A percentile compares a stretch with the other conserved stretches of the same genome.
Conservation (phyloP, 2,797 vertebrate species). For the Coracias cyanogaster region DNA sequence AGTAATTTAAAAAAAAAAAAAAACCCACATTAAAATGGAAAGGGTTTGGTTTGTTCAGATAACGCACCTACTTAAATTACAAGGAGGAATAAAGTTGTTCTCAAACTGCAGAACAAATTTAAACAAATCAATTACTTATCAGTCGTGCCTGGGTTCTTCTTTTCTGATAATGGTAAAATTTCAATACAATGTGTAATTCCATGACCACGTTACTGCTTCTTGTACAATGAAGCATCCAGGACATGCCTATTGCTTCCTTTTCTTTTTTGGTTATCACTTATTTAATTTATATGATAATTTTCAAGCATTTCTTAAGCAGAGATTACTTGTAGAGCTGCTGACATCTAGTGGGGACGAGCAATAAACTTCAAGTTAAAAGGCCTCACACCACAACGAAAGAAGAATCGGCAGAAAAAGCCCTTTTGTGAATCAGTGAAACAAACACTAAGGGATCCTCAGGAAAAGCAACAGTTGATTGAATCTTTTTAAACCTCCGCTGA, state of each 20-base stretch:
- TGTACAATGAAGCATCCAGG: neutral
- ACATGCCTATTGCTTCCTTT: neutral
- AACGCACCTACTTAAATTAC: neutral
- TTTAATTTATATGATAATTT: neutral
- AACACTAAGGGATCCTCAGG: neutral
- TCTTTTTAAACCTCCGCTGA: neutral
- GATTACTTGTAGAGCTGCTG: conserved; percentile 20
- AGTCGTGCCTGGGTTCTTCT: neutral
- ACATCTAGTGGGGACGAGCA: conserved; percentile 32
- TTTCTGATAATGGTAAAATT: neutral
- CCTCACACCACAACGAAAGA: neutral
- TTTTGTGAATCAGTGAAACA: neutral
- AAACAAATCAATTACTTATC: neutral
- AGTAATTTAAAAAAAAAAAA: too few relatives aligned
- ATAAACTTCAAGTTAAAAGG: neutral
- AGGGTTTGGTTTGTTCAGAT: neutral
- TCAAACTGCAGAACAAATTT: neutral
- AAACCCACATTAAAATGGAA: neutral
- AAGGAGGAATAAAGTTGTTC: neutral
- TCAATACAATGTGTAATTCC: neutral
- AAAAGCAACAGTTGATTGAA: neutral
- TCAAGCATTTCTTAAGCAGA: neutral
- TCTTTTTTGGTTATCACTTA: neutral
- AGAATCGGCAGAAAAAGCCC: neutral
- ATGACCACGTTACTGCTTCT: neutral